phyloP scores from a whole-genome alignment of 1,140 invertebrate genomes.

The Limonius californicus region DNA sequence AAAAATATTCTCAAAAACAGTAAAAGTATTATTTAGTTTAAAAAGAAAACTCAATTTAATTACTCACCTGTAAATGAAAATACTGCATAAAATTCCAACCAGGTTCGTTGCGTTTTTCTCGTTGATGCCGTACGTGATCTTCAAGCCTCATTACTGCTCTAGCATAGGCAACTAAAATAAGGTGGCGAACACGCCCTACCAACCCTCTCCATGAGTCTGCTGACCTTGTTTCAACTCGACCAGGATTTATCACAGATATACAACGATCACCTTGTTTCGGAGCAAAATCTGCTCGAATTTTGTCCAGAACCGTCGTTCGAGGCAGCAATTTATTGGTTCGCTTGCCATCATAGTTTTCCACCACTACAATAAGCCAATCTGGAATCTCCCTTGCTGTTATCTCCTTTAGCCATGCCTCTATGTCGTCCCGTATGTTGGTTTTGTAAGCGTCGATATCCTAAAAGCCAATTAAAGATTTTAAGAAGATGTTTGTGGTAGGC shows the following conservation, averaged over 20 bases:
- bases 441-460: constrained; percentile 93
- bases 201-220: constrained; percentile 86
- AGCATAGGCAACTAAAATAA: constrained; percentile 85
- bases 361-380: constrained; percentile 92
- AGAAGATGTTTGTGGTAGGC: neutral
- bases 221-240: constrained; percentile 81
- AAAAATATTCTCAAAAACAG: neutral
- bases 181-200: constrained; percentile 74
- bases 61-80: constrained; percentile 79
- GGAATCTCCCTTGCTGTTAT: constrained; percentile 70
- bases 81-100: constrained; percentile 95
- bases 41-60: too few relatives aligned
- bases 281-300: constrained; percentile 91
- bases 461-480: constrained; percentile 28
- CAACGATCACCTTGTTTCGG: constrained; percentile 86
- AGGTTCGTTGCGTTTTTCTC: constrained; percentile 84
- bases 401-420: constrained; percentile 81
- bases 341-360: constrained; percentile 88
- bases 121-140: constrained; percentile 83
- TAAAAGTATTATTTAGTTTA: constrained; percentile 5
- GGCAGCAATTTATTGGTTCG: constrained; percentile 90
- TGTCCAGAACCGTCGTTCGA: constrained; percentile 89
- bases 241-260: constrained; percentile 85
- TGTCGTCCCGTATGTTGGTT: constrained; percentile 77
- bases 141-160: constrained; percentile 82